Evolutionary conservation across 1,140 invertebrate species (phyloP).

Genomic region (Heliconius himera): DNA sequence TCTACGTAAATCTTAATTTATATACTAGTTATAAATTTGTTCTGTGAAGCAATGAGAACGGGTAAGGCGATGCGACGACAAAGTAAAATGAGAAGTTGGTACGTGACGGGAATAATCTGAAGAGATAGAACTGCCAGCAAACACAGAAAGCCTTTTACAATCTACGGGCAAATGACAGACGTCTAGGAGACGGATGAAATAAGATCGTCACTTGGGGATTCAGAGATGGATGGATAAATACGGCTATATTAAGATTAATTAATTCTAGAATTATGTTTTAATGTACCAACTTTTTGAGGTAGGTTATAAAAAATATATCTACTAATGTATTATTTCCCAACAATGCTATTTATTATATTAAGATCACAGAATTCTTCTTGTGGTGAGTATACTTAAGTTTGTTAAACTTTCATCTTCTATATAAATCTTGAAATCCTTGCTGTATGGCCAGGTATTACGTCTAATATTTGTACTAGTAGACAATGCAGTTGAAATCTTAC

Average conservation of each 20-base stretch:
- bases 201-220: neutral
- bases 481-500: conserved; percentile 49
- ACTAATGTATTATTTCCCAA: no score
- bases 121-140: neutral
- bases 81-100: conserved; percentile 15
- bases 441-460: neutral
- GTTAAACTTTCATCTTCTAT: no score
- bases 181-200: neutral
- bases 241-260: no score
- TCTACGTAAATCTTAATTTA: neutral
- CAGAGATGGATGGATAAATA: neutral
- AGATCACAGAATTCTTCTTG: no score
- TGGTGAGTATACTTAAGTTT: no score
- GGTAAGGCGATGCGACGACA: conserved; percentile 11
- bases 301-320: no score
- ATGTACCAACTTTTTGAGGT: no score
- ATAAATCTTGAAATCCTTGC: no score
- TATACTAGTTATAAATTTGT: conserved; percentile 4
- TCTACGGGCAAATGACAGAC: neutral
- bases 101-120: conserved; percentile 20
- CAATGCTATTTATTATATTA: no score
- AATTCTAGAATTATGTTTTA: no score
- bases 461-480: conserved; percentile 30
- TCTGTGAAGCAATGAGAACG: conserved; percentile 3
- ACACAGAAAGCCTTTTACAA: neutral